These are phyloP conservation scores for Xestobium rufovillosum DNA, from an alignment of 2,888 invertebrate species.

Conservation along the genomic window DNA sequence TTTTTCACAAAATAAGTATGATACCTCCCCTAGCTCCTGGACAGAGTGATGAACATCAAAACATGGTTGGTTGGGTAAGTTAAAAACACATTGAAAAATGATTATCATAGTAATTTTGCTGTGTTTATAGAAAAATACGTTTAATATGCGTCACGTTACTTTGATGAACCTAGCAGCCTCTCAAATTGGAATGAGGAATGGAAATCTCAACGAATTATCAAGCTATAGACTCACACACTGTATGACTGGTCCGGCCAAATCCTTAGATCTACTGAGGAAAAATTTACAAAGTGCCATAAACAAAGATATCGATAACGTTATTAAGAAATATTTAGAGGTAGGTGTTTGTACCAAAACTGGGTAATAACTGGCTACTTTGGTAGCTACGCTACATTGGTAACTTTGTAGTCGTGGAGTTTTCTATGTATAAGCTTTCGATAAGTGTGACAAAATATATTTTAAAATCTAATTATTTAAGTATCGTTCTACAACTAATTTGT, in stretches of 20 bases:
- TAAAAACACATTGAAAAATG: slow-evolving; percentile 7
- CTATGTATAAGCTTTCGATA: too few species aligned
- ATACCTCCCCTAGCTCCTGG: slow-evolving; percentile 43
- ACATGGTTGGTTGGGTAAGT: slow-evolving; percentile 43
- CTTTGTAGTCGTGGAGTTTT: slow-evolving; percentile 11
- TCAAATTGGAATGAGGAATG: slow-evolving; percentile 52
- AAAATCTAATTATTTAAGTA: too few species aligned
- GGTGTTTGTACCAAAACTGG: slow-evolving; percentile 17
- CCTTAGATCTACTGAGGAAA: slow-evolving; percentile 65
- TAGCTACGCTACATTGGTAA: slow-evolving; percentile 2
- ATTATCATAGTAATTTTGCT: slow-evolving; percentile 4
- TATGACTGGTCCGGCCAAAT: slow-evolving; percentile 56
- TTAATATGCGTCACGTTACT: slow-evolving; percentile 63
- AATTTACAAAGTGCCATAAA: slow-evolving; percentile 72
- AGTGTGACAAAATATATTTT: too few species aligned
- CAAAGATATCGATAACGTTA: slow-evolving; percentile 68
- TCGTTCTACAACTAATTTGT: too few species aligned
- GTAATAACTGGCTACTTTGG: too few species aligned
- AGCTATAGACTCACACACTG: slow-evolving; percentile 42
- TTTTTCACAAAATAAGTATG: slow-evolving; percentile 40
- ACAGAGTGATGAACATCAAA: slow-evolving; percentile 40
- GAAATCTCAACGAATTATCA: slow-evolving; percentile 38
- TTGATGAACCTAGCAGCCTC: slow-evolving; percentile 61
- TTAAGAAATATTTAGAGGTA: slow-evolving; percentile 71
- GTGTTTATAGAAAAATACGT: slow-evolving; percentile 47